Conservation (phyloP, 1,140 invertebrate genomes). For the Aphidius ervi region DNA sequence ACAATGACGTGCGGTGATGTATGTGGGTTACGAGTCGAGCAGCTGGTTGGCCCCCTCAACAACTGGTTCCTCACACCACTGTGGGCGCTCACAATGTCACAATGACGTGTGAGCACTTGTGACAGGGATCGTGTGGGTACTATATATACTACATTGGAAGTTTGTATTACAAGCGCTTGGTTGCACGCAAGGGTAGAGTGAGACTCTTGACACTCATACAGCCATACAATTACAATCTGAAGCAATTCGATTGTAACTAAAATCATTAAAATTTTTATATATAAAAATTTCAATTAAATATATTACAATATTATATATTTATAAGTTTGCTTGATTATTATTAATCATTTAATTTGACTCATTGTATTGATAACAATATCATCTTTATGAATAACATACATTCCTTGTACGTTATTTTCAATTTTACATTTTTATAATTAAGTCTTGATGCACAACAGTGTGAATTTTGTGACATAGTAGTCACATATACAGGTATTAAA, state of each 20-base stretch:
- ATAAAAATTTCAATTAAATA: too few species aligned
- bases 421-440: too few species aligned
- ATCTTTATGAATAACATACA: too few species aligned
- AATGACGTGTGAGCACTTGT: slow-evolving; percentile 51
- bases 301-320: too few species aligned
- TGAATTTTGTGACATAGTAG: too few species aligned
- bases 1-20: slow-evolving; percentile 52
- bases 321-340: too few species aligned
- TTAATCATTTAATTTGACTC: too few species aligned
- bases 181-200: slow-evolving; percentile 41
- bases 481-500: background rate
- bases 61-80: slow-evolving; percentile 29
- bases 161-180: slow-evolving; percentile 48
- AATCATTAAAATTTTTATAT: slow-evolving; percentile 6
- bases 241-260: slow-evolving; percentile 27
- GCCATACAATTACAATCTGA: slow-evolving; percentile 26
- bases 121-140: slow-evolving; percentile 44
- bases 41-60: slow-evolving; percentile 41
- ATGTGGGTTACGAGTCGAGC: slow-evolving; percentile 51
- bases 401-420: too few species aligned
- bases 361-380: too few species aligned
- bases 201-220: slow-evolving; percentile 42
- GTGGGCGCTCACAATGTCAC: slow-evolving; percentile 45
- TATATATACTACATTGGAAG: slow-evolving; percentile 34
- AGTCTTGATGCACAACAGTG: too few species aligned